Percentiles rank a stretch among this genome's conserved stretches.
These are phyloP conservation scores for Polypedilum pembai DNA, from an alignment of 1,140 invertebrate genomes.

Conservation along the genomic window DNA sequence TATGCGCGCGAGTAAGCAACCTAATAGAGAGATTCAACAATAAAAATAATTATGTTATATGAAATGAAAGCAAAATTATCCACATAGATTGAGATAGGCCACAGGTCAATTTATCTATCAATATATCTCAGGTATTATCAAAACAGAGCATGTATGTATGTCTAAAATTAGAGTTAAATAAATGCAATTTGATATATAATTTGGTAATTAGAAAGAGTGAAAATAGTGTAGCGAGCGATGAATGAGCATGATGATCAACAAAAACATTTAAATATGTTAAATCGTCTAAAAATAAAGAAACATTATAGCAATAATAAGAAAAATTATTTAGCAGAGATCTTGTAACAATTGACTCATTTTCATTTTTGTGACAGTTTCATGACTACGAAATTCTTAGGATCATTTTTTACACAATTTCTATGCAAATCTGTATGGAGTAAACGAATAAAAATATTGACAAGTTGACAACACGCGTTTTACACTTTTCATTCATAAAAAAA, in stretches of 20 bases:
- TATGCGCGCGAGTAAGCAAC: no score
- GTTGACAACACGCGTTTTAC: not conserved
- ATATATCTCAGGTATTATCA: not conserved
- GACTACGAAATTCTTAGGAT: not conserved
- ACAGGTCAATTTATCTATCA: not conserved
- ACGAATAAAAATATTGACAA: not conserved
- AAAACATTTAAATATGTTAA: not conserved
- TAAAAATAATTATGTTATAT: no score
- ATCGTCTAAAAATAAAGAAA: constrained; percentile 14
- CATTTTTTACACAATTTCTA: not conserved
- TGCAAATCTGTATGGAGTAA: not conserved
- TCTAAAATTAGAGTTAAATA: not conserved
- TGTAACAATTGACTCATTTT: no score
- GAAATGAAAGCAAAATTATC: no score
- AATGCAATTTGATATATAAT: not conserved
- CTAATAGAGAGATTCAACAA: no score
- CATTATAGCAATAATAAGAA: not conserved
- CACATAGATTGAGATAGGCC: no score
- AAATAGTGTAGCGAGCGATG: not conserved
- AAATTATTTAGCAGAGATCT: not conserved
- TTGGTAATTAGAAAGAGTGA: not conserved
- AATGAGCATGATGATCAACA: not conserved
- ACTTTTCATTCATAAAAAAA: no score
- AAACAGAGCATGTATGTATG: not conserved
- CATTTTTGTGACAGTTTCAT: not conserved